Conservation (phyloP, 1,140 invertebrate species). For the Zeugodacus cucurbitae region DNA sequence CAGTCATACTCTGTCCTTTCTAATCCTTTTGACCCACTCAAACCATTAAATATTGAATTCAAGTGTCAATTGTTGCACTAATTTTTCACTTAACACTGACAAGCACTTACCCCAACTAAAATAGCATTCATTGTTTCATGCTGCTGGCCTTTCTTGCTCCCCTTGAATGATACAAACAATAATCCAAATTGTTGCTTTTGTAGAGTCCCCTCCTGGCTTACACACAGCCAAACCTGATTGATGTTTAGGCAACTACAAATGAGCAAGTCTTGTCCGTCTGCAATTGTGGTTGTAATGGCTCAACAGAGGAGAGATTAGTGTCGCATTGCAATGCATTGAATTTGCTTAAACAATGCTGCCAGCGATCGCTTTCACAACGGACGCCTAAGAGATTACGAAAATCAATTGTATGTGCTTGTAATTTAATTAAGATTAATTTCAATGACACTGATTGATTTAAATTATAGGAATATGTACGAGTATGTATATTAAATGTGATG, state of each 20-base stretch:
- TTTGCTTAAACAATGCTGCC: neutral
- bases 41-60: neutral
- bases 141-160: neutral
- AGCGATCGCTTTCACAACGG: neutral
- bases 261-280: neutral
- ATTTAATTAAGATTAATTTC: neutral
- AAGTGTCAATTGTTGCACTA: neutral
- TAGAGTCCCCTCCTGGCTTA: neutral
- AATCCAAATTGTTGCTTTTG: neutral
- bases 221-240: neutral
- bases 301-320: neutral
- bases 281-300: neutral
- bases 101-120: neutral
- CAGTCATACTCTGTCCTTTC: no score
- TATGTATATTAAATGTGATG: no score
- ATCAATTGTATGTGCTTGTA: neutral
- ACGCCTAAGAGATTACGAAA: neutral
- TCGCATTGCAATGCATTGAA: neutral
- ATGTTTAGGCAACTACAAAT: neutral
- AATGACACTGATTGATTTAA: neutral
- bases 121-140: neutral
- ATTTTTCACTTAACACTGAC: neutral
- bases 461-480: neutral
- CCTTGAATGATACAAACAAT: neutral
- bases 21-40: neutral